Percentiles rank a stretch among this genome's conserved stretches.
These are phyloP conservation scores for Brachyrhaphis roseni DNA, from an alignment of 2,797 vertebrate genomes.

Conservation along the genomic window DNA sequence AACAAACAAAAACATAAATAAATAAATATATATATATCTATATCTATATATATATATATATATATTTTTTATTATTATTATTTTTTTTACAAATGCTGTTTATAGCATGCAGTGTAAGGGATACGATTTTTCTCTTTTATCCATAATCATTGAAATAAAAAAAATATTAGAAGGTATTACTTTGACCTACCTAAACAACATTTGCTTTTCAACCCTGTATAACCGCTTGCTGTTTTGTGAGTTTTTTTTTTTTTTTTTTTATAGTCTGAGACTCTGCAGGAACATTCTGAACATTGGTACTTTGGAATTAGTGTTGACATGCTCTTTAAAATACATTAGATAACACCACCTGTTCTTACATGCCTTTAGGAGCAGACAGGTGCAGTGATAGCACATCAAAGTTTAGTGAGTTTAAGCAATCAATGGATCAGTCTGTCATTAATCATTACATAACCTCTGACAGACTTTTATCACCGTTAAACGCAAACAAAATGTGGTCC, in stretches of 20 bases:
- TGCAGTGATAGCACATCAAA: not conserved
- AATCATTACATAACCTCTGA: not conserved
- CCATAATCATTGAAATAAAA: not conserved
- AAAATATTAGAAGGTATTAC: not conserved
- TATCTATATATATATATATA: too few relatives aligned
- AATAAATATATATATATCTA: too few relatives aligned
- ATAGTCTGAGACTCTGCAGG: not conserved
- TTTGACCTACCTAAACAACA: not conserved
- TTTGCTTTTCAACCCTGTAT: not conserved
- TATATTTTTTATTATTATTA: too few relatives aligned
- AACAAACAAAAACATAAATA: not conserved
- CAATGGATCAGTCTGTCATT: not conserved
- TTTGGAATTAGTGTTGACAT: not conserved
- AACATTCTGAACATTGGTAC: not conserved
- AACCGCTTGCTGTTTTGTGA: not conserved
- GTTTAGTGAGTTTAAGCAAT: slow-evolving; percentile 19
- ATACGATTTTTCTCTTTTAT: not conserved
- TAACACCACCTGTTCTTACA: not conserved
- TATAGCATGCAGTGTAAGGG: not conserved
- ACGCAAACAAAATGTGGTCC: not conserved
- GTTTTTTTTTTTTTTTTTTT: too few relatives aligned
- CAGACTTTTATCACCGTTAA: not conserved
- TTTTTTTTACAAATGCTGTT: too few relatives aligned
- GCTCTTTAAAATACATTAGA: not conserved
- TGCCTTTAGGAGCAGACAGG: too few relatives aligned